These are phyloP conservation scores for Argyresthia albistria DNA, from an alignment of 2,888 invertebrate genomes.

Conservation along the genomic window DNA sequence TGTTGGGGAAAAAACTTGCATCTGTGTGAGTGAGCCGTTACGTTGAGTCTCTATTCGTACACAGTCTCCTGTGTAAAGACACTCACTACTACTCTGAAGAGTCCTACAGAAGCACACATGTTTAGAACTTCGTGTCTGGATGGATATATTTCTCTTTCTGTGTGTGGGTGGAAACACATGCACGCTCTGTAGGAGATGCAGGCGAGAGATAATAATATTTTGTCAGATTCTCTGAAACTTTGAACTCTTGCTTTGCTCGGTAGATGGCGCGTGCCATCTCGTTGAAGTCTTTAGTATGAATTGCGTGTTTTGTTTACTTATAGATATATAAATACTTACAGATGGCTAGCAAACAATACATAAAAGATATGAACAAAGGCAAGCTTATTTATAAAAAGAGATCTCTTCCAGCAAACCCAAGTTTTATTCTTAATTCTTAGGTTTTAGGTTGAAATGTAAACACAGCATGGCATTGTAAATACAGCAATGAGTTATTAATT, in stretches of 20 bases:
- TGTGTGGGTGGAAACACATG: slow-evolving; percentile 7
- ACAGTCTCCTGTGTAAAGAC: slow-evolving; percentile 18
- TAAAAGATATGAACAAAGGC: no score
- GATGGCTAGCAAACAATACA: no score
- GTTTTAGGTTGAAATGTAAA: no score
- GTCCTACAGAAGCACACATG: neutral
- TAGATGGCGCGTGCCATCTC: slow-evolving; percentile 39
- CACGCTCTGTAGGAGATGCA: slow-evolving; percentile 11
- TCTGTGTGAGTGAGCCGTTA: slow-evolving; percentile 27
- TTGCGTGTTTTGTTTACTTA: neutral
- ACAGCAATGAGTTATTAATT: no score
- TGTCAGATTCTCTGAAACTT: neutral
- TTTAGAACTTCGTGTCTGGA: neutral
- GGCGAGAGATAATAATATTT: slow-evolving; percentile 14
- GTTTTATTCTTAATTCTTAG: no score
- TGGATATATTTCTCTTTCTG: slow-evolving; percentile 13
- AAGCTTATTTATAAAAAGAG: no score
- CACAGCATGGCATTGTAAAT: no score
- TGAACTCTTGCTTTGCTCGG: slow-evolving; percentile 15
- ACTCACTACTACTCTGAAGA: slow-evolving; percentile 21
- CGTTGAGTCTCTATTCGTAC: slow-evolving; percentile 11
- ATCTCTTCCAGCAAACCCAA: no score
- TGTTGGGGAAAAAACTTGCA: slow-evolving; percentile 28
- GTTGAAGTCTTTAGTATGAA: neutral
- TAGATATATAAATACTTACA: no score